A percentile compares a stretch with the other conserved stretches of the same genome.
Evolutionary conservation across 92 coral and sea anemone species (phyloP).

Genomic region (Siderastrea siderea): DNA sequence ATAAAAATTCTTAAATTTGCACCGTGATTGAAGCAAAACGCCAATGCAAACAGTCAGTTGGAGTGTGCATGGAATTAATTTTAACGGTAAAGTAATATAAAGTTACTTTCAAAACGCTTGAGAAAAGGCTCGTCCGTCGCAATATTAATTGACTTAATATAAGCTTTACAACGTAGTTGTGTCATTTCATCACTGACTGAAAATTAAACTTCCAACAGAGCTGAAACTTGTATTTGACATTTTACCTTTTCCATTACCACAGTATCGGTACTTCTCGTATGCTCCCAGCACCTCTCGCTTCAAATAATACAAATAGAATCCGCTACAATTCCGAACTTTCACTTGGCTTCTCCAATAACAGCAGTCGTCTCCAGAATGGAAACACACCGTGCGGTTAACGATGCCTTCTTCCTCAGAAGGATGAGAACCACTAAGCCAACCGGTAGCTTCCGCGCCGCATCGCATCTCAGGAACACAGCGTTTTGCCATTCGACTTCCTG

Average conservation of each 20-base stretch:
- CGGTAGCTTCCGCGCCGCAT: slow-evolving; percentile 29
- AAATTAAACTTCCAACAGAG: background rate
- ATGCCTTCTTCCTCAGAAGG: slow-evolving; percentile 21
- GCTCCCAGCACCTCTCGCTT: background rate
- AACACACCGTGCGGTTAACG: slow-evolving; percentile 52
- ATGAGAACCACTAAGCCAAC: slow-evolving; percentile 39
- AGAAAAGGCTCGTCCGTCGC: too few species aligned
- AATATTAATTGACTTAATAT: background rate
- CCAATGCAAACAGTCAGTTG: too few species aligned
- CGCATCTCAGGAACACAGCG: slow-evolving; percentile 17
- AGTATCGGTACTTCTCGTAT: slow-evolving; percentile 24
- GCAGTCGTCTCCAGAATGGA: slow-evolving; percentile 21
- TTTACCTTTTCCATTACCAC: slow-evolving; percentile 29
- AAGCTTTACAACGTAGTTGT: background rate
- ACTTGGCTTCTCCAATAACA: slow-evolving; percentile 19
- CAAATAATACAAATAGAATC: slow-evolving; percentile 22
- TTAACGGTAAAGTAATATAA: too few species aligned
- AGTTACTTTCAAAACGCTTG: too few species aligned
- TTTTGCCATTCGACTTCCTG: slow-evolving; percentile 36
- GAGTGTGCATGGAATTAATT: too few species aligned
- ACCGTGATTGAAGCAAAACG: too few species aligned
- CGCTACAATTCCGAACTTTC: slow-evolving; percentile 38
- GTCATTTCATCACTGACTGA: background rate
- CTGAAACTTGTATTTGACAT: background rate
- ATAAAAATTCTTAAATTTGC: too few species aligned